phyloP scores from a whole-genome alignment of 2,113 vertebrate genomes.

The Epinephelus cyanopodus region DNA sequence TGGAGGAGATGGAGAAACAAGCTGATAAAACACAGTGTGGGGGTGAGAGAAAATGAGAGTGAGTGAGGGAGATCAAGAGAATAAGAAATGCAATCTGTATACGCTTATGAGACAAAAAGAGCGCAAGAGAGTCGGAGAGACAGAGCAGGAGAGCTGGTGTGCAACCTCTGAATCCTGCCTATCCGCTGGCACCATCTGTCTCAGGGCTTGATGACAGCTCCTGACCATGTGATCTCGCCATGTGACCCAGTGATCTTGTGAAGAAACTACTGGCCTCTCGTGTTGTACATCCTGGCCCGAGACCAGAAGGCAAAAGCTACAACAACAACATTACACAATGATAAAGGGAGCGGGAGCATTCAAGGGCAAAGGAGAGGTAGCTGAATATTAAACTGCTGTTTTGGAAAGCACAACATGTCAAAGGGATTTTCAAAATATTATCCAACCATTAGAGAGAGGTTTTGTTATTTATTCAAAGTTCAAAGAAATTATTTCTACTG shows the following conservation, averaged over 20 bases:
- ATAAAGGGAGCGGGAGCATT: constrained; percentile 14
- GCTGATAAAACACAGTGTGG: constrained; percentile 59
- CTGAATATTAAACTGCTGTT: constrained; percentile 25
- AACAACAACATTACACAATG: constrained; percentile 36
- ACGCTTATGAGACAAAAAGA: constrained; percentile 44
- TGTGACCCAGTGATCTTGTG: constrained; percentile 67
- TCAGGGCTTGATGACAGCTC: constrained; percentile 72
- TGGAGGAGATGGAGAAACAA: constrained; percentile 56
- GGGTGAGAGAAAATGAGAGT: constrained; percentile 58
- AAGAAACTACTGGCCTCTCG: constrained; percentile 50
- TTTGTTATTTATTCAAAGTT: not conserved
- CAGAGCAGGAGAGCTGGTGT: constrained; percentile 42
- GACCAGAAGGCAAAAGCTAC: constrained; percentile 42
- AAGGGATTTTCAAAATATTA: not conserved
- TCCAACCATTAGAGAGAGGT: not conserved
- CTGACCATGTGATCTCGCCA: constrained; percentile 74
- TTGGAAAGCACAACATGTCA: constrained; percentile 5
- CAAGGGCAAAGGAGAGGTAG: constrained; percentile 20
- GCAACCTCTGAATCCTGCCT: constrained; percentile 62
- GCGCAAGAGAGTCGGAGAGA: constrained; percentile 4
- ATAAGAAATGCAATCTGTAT: constrained; percentile 63
- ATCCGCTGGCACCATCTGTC: constrained; percentile 79
- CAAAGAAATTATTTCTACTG: not conserved
- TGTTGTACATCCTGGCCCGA: constrained; percentile 43
- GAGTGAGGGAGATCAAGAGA: constrained; percentile 40